phyloP scores from a whole-genome alignment of 2,797 vertebrate species.

The Melanotaenia boesemani region DNA sequence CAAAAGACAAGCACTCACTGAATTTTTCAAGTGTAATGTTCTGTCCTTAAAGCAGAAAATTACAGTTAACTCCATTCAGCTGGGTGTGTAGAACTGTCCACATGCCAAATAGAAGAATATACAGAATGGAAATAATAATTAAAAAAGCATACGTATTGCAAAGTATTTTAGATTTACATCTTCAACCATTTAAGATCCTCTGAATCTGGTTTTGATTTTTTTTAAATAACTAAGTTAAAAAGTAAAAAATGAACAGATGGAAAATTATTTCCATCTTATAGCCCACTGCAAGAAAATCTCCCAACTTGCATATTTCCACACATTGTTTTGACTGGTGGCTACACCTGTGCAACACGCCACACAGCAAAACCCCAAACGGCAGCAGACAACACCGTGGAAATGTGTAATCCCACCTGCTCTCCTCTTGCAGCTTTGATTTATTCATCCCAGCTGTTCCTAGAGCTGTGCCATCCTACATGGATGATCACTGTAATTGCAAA shows the following conservation, averaged over 20 bases:
- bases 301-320: conserved; percentile 39
- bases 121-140: background rate
- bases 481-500: conserved; percentile 68
- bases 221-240: conserved; percentile 5
- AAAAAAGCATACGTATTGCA: background rate
- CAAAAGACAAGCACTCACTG: conserved; percentile 22
- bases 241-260: background rate
- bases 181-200: background rate
- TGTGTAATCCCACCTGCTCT: conserved; percentile 55
- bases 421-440: conserved; percentile 67
- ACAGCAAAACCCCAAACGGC: conserved; percentile 23
- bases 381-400: conserved; percentile 22
- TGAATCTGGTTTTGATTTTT: background rate
- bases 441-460: conserved; percentile 63
- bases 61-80: background rate
- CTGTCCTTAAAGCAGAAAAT: conserved; percentile 15
- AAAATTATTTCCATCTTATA: conserved; percentile 12
- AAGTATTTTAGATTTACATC: background rate
- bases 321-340: conserved; percentile 41
- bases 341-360: conserved; percentile 32
- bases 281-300: conserved; percentile 15
- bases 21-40: conserved; percentile 43
- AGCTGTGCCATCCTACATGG: conserved; percentile 50
- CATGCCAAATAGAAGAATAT: background rate
- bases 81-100: background rate